These are phyloP conservation scores for Pandemis heparana DNA, from an alignment of 2,888 invertebrate genomes.

Conservation along the genomic window DNA sequence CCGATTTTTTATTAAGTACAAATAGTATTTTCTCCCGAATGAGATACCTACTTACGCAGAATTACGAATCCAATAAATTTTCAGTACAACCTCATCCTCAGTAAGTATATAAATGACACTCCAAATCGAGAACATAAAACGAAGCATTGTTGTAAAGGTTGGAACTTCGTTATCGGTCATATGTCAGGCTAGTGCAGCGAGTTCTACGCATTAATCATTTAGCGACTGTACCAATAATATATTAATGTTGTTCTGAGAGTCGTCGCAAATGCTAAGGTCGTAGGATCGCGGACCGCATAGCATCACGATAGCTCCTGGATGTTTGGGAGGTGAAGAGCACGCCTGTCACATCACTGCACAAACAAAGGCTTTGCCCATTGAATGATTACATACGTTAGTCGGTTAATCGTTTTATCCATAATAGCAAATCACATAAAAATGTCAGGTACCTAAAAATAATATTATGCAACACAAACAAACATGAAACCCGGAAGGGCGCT, in stretches of 20 bases:
- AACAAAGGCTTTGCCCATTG: constrained; percentile 7
- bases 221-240: constrained; percentile 46
- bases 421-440: no score
- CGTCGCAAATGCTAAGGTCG: constrained; percentile 73
- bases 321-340: constrained; percentile 57
- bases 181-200: constrained; percentile 33
- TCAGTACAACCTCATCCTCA: not conserved
- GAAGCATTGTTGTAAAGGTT: constrained; percentile 33
- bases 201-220: constrained; percentile 51
- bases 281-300: constrained; percentile 61
- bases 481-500: no score
- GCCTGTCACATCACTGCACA: constrained; percentile 49
- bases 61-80: constrained; percentile 10
- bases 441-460: no score
- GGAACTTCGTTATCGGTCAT: constrained; percentile 41
- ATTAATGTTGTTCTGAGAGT: constrained; percentile 32
- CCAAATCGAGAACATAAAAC: constrained; percentile 28
- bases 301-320: constrained; percentile 59
- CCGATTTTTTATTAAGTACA: no score
- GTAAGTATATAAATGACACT: constrained; percentile 17
- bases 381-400: no score
- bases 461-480: no score
- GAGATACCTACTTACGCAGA: not conserved
- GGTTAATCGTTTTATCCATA: no score
- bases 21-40: no score